These are phyloP conservation scores for Pedicia rivosa DNA, from an alignment of 2,888 invertebrate genomes.

Conservation along the genomic window DNA sequence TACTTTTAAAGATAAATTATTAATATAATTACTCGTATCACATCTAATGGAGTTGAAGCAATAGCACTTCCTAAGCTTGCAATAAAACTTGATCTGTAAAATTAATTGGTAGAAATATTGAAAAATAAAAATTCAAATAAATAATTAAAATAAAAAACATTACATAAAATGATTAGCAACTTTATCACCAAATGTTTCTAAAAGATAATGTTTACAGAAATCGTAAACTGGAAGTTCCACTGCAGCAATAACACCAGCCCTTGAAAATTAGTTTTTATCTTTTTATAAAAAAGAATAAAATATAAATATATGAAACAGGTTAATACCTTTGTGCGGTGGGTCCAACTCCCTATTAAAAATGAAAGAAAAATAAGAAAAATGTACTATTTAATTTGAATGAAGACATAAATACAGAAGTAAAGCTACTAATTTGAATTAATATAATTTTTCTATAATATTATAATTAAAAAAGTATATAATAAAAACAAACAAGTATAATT, in stretches of 20 bases:
- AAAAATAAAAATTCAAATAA: slow-evolving; percentile 3
- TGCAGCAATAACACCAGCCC: slow-evolving; percentile 86
- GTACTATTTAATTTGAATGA: slow-evolving; percentile 3
- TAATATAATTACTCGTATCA: slow-evolving; percentile 52
- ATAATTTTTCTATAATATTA: too few relatives aligned
- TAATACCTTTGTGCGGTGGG: not conserved
- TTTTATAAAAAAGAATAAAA: too few relatives aligned
- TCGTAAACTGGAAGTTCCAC: slow-evolving; percentile 92
- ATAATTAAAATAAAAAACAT: slow-evolving; percentile 16
- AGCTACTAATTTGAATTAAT: too few relatives aligned
- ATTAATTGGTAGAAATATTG: slow-evolving; percentile 9
- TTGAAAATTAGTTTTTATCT: slow-evolving; percentile 22
- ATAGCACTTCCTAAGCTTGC: slow-evolving; percentile 87
- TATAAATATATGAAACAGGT: too few relatives aligned
- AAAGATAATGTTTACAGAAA: slow-evolving; percentile 62
- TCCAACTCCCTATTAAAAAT: slow-evolving; percentile 5
- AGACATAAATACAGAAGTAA: too few relatives aligned
- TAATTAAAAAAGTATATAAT: too few relatives aligned
- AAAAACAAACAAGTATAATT: too few relatives aligned
- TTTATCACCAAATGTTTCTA: slow-evolving; percentile 56
- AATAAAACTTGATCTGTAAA: slow-evolving; percentile 67
- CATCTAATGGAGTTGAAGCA: slow-evolving; percentile 89
- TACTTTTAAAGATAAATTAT: slow-evolving; percentile 4
- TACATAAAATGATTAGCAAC: slow-evolving; percentile 76
- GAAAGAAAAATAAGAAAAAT: slow-evolving; percentile 5